Percentiles rank a stretch among this genome's conserved stretches.
Evolutionary conservation across 1,140 invertebrate species (phyloP).

Genomic region (Lasioglossum baleicum): DNA sequence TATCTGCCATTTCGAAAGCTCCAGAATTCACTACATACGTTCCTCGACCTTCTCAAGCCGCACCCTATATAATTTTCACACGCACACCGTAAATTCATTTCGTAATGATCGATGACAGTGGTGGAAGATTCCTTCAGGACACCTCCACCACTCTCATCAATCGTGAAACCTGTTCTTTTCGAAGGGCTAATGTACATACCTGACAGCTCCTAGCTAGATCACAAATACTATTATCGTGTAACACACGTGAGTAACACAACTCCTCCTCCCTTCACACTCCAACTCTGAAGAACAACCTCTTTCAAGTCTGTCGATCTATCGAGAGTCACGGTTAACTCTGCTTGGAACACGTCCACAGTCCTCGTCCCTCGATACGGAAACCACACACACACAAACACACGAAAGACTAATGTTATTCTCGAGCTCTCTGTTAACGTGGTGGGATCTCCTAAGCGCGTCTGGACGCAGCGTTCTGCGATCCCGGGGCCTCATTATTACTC

Average conservation of each 20-base stretch:
- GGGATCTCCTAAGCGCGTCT: too few relatives aligned
- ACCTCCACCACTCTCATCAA: too few relatives aligned
- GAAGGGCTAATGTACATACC: too few relatives aligned
- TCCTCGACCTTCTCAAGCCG: background rate
- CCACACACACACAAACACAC: too few relatives aligned
- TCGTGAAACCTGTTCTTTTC: too few relatives aligned
- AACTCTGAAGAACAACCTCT: background rate
- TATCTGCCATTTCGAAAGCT: background rate
- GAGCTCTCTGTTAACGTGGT: background rate
- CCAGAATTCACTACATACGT: background rate
- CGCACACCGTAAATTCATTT: background rate
- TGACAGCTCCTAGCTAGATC: background rate
- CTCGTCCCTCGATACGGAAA: conserved; percentile 28
- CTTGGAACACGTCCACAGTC: conserved; percentile 13
- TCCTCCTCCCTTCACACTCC: background rate
- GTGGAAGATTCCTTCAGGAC: background rate
- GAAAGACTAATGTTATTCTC: background rate
- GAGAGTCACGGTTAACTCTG: conserved; percentile 14
- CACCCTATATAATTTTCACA: background rate
- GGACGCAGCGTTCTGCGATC: too few relatives aligned
- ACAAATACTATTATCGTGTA: background rate
- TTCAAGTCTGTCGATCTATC: conserved; percentile 1
- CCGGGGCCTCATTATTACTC: too few relatives aligned
- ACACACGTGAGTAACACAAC: background rate
- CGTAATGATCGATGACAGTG: background rate